These are phyloP conservation scores for Cheilosia grossa DNA, from an alignment of 2,888 invertebrate species.

Conservation along the genomic window DNA sequence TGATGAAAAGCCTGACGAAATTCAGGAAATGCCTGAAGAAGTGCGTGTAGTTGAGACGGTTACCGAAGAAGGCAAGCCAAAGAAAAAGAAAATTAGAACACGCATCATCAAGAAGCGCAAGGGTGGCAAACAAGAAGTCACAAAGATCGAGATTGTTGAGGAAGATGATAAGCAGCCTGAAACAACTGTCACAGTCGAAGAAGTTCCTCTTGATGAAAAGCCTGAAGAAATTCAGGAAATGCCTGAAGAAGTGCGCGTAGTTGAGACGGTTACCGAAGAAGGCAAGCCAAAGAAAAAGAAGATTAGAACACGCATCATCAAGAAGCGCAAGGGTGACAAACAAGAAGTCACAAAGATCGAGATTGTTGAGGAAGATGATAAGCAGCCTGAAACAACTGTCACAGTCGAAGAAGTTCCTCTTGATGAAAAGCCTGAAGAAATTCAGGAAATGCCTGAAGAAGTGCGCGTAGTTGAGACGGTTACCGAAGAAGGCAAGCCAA, in stretches of 20 bases:
- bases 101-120: conserved; percentile 50
- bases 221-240: conserved; percentile 11
- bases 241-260: conserved; percentile 6
- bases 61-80: conserved; percentile 49
- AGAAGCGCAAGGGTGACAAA: conserved; percentile 32
- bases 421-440: conserved; percentile 9
- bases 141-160: conserved; percentile 53
- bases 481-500: conserved; percentile 31
- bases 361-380: conserved; percentile 28
- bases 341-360: conserved; percentile 42
- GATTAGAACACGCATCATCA: conserved; percentile 31
- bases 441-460: conserved; percentile 32
- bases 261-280: conserved; percentile 6
- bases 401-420: conserved; percentile 25
- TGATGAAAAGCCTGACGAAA: conserved; percentile 78
- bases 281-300: conserved; percentile 24
- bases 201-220: conserved; percentile 33
- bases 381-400: conserved; percentile 33
- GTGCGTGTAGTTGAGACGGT: conserved; percentile 27
- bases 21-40: conserved; percentile 80
- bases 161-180: conserved; percentile 51
- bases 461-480: not conserved
- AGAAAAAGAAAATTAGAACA: conserved; percentile 44
- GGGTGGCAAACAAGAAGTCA: conserved; percentile 51
- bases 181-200: conserved; percentile 49